Conservation (phyloP, 2,797 vertebrate species). For the Sphenodon punctatus region DNA sequence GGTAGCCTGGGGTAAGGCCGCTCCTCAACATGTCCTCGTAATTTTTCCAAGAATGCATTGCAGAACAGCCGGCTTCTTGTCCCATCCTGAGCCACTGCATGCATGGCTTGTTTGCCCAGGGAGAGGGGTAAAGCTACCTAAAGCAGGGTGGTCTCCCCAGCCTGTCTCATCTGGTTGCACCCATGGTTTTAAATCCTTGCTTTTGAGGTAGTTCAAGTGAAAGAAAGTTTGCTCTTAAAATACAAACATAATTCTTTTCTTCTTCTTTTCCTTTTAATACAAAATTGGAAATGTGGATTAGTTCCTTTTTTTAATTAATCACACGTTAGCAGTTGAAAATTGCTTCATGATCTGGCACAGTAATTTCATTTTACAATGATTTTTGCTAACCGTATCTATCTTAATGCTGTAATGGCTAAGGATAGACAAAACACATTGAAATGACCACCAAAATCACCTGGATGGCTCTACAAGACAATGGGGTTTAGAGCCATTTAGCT, state of each 20-base stretch:
- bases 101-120: background rate
- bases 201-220: slow-evolving; percentile 4
- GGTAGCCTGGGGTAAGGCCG: no score
- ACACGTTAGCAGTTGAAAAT: slow-evolving; percentile 33
- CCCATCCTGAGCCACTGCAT: no score
- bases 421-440: background rate
- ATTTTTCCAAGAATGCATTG: no score
- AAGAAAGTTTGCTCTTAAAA: slow-evolving; percentile 15
- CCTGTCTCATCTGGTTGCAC: no score
- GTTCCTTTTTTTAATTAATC: slow-evolving; percentile 19
- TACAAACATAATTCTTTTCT: background rate
- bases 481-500: background rate
- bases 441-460: background rate
- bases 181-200: slow-evolving; percentile 38
- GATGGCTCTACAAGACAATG: background rate
- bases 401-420: slow-evolving; percentile 14
- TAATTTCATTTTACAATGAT: slow-evolving; percentile 16
- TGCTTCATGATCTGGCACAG: background rate
- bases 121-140: no score
- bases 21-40: no score
- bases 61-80: no score
- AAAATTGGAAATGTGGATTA: slow-evolving; percentile 32
- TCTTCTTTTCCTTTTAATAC: slow-evolving; percentile 2
- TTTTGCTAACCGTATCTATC: background rate
- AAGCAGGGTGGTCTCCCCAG: no score